Evolutionary conservation across 2,113 vertebrate genomes (phyloP).

Genomic region (Reinhardtius hippoglossoides): DNA sequence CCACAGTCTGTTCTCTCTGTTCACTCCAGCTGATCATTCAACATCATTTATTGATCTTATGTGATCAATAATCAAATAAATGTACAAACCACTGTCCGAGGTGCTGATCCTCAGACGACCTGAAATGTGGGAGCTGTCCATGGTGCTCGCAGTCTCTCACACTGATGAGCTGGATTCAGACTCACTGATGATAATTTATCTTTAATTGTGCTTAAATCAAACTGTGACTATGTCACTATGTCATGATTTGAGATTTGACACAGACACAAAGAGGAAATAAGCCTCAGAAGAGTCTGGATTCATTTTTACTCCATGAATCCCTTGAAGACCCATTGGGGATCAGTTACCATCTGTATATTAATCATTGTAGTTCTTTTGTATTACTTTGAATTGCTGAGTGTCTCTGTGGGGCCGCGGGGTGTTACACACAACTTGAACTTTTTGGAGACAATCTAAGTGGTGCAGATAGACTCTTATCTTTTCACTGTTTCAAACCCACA

Average conservation of each 20-base stretch:
- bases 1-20: too few relatives aligned
- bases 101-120: background rate
- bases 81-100: background rate
- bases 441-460: background rate
- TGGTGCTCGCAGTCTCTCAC: background rate
- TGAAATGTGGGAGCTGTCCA: background rate
- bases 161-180: background rate
- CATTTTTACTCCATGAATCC: too few relatives aligned
- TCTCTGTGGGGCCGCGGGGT: background rate
- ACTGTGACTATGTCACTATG: background rate
- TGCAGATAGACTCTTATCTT: background rate
- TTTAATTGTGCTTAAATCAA: background rate
- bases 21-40: background rate
- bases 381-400: background rate
- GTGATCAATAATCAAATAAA: background rate
- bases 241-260: background rate
- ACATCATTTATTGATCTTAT: background rate
- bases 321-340: too few relatives aligned
- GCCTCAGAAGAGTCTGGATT: too few relatives aligned
- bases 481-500: background rate
- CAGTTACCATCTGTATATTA: background rate
- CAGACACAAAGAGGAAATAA: too few relatives aligned
- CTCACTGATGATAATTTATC: background rate
- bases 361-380: background rate
- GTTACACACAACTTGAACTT: background rate